Percentiles rank a stretch among this genome's conserved stretches.
These are phyloP conservation scores for Malthinus flaveolus DNA, from an alignment of 2,888 invertebrate species.

Conservation along the genomic window DNA sequence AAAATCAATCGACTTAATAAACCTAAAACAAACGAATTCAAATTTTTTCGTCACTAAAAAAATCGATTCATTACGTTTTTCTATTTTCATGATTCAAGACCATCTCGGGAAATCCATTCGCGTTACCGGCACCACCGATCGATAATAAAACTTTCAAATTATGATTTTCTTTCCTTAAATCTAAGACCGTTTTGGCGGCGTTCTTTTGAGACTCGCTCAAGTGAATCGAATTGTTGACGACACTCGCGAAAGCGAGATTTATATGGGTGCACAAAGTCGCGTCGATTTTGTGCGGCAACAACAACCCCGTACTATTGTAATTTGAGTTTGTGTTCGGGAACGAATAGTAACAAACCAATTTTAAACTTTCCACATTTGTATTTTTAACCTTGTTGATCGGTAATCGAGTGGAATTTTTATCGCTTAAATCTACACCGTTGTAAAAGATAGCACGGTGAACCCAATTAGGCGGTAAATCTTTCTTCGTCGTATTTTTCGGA, in stretches of 20 bases:
- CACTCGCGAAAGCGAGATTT: conserved; percentile 73
- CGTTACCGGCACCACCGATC: conserved; percentile 66
- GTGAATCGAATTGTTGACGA: conserved; percentile 64
- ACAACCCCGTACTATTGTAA: conserved; percentile 37
- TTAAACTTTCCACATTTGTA: conserved; percentile 31
- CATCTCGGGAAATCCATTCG: conserved; percentile 71
- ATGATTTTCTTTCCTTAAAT: conserved; percentile 64
- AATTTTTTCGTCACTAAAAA: not conserved
- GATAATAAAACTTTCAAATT: conserved; percentile 77
- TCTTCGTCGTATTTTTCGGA: not conserved
- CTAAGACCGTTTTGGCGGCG: conserved; percentile 38
- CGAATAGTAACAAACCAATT: conserved; percentile 73
- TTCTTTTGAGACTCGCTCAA: conserved; percentile 54
- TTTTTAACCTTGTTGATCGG: conserved; percentile 29
- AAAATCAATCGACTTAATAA: conserved; percentile 58
- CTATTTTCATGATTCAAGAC: conserved; percentile 70
- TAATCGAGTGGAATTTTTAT: conserved; percentile 17
- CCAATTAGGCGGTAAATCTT: conserved; percentile 36
- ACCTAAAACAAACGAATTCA: conserved; percentile 47
- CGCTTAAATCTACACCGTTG: conserved; percentile 33
- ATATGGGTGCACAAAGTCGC: conserved; percentile 81
- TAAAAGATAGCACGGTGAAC: conserved; percentile 44
- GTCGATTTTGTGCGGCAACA: conserved; percentile 65
- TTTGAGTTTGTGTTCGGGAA: conserved; percentile 51
- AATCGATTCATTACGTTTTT: conserved; percentile 54